These are phyloP conservation scores for Eulemur mongoz DNA, from an alignment of 2,797 vertebrate genomes.

Conservation along the genomic window DNA sequence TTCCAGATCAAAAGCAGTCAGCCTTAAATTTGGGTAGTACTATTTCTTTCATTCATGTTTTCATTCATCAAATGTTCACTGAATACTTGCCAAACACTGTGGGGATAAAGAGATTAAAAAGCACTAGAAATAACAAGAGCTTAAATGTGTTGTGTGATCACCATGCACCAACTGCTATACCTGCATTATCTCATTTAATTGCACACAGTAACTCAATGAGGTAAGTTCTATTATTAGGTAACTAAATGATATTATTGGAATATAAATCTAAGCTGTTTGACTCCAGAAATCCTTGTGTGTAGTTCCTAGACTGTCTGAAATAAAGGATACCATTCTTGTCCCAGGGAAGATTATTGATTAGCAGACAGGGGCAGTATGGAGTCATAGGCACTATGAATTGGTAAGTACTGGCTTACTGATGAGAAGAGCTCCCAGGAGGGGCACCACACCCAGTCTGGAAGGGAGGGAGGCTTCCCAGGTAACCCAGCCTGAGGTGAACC, in stretches of 20 bases:
- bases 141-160: background rate
- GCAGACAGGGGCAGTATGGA: background rate
- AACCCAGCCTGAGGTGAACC: background rate
- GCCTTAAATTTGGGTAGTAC: background rate
- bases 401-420: background rate
- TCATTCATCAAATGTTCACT: background rate
- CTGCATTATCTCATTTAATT: background rate
- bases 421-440: background rate
- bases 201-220: background rate
- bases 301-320: background rate
- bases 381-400: background rate
- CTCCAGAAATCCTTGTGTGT: background rate
- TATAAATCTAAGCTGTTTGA: background rate
- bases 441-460: background rate
- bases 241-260: background rate
- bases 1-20: background rate
- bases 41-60: background rate
- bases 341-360: background rate
- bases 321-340: background rate
- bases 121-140: background rate
- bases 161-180: background rate
- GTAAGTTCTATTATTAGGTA: background rate
- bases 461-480: background rate
- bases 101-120: background rate
- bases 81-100: background rate